Evolutionary conservation across 2,888 invertebrate species (phyloP), one percentile per base, ranked within the genome.

Genomic region (Polymixis flavicincta): DNA sequence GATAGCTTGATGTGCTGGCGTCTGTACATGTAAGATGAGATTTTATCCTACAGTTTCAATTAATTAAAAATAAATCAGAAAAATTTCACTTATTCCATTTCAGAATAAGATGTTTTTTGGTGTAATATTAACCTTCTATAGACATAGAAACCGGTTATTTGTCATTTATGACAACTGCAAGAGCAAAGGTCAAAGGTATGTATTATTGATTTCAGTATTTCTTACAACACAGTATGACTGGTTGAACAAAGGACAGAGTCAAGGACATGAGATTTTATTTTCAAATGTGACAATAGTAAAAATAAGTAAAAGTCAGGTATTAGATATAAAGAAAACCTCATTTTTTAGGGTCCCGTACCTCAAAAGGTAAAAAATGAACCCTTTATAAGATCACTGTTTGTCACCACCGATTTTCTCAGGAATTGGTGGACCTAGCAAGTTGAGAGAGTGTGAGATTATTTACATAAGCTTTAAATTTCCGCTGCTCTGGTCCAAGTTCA

Each of bases 201-300:
- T 14, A 3, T 48, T 28, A n/a, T 50, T 50, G 32, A 65, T 54
- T 66, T 54, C 66, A 54, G 54, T 32, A 48, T 64, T 64, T 22
- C 19, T 64, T 48, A 22, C 13, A 28, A 19, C 13, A 28, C 19
- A 28, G 48, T 64, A 17, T 17, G 37, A 48, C 48, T 28, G 6
- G 8, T 64, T 48, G 22, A 28, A 65, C 28, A 22, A 50, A 9
- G 5, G 14, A 22, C 13, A 28, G 13, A 48, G 13, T 64, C 45
- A 45, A 25, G 45, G 25, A 64, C n/a, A 32, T 32, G 22, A 52
- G 6, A n/a, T n/a, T n/a, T 32, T 52, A 1, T 32, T 3, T 54
- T 54, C 17, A 32, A 22, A 14, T 17, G 6, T 32, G n/a, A 65
- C 14, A 32, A 65, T 11, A 52, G 22, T 32, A 50, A 65, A 50